These are phyloP conservation scores for Calcarius lapponicus DNA, from an alignment of 2,797 vertebrate species.

Conservation along the genomic window DNA sequence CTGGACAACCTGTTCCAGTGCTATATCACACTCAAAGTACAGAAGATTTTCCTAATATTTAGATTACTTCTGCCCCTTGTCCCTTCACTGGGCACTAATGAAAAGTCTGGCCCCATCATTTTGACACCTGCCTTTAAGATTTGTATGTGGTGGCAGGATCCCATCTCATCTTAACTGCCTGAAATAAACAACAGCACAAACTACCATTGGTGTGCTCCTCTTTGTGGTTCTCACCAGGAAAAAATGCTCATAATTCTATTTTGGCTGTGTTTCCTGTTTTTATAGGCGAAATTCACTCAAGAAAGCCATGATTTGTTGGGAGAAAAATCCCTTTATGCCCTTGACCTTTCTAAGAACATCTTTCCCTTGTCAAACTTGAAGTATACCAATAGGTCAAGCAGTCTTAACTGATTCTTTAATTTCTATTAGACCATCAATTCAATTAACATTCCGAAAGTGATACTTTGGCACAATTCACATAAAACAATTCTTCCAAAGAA, in stretches of 20 bases:
- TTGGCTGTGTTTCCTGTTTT: background rate
- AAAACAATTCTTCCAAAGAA: conserved; percentile 13
- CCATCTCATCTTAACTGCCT: background rate
- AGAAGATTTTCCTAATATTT: background rate
- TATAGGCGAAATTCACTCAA: background rate
- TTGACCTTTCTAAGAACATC: background rate
- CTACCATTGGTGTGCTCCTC: background rate
- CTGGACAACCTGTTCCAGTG: background rate
- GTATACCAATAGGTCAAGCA: background rate
- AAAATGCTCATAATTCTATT: background rate
- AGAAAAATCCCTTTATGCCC: background rate
- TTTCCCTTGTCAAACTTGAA: background rate
- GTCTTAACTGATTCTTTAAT: background rate
- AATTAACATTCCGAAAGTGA: background rate
- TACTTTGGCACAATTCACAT: background rate
- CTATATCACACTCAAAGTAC: background rate
- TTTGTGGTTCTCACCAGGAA: background rate
- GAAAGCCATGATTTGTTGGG: background rate
- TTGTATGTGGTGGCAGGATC: background rate
- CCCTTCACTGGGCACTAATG: background rate
- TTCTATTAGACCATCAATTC: background rate
- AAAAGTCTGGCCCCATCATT: background rate
- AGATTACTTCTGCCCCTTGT: background rate
- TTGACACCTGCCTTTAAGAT: background rate
- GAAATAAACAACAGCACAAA: background rate